Conservation (phyloP, 2,113 vertebrate genomes). For the Chloropsis hardwickii region DNA sequence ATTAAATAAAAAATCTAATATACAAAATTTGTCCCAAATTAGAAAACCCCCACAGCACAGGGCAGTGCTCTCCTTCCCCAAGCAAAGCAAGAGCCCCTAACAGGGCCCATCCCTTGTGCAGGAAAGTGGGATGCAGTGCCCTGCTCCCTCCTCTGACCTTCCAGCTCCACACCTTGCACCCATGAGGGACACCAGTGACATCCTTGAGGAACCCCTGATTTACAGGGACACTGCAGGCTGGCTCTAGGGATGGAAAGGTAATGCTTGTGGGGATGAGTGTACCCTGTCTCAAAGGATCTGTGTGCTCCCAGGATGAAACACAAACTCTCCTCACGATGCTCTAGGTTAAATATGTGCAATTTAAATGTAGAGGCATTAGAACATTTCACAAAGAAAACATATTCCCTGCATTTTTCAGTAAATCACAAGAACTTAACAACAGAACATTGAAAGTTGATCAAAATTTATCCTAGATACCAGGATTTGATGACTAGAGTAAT, state of each 20-base stretch:
- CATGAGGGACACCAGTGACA: fast-evolving
- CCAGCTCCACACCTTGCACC: neutral
- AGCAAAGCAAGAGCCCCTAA: fast-evolving
- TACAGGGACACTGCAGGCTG: fast-evolving
- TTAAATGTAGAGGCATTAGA: neutral
- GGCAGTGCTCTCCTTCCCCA: neutral
- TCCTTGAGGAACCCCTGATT: neutral
- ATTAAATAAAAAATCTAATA: neutral
- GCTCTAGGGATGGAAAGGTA: neutral
- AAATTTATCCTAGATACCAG: neutral
- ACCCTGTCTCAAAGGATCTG: neutral
- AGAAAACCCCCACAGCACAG: neutral
- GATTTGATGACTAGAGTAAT: neutral
- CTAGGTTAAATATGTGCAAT: neutral
- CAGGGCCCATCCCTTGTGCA: fast-evolving
- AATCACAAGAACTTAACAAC: neutral
- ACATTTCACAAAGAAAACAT: fast-evolving
- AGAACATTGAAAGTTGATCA: neutral
- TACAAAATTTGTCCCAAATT: neutral
- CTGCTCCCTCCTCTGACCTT: neutral
- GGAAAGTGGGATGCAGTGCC: fast-evolving
- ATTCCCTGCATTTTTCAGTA: neutral
- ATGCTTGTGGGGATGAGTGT: neutral
- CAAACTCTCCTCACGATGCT: neutral
- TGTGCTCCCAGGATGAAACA: neutral